Conservation (phyloP, 2,113 vertebrate genomes). For the Malurus alboscapulatus region DNA sequence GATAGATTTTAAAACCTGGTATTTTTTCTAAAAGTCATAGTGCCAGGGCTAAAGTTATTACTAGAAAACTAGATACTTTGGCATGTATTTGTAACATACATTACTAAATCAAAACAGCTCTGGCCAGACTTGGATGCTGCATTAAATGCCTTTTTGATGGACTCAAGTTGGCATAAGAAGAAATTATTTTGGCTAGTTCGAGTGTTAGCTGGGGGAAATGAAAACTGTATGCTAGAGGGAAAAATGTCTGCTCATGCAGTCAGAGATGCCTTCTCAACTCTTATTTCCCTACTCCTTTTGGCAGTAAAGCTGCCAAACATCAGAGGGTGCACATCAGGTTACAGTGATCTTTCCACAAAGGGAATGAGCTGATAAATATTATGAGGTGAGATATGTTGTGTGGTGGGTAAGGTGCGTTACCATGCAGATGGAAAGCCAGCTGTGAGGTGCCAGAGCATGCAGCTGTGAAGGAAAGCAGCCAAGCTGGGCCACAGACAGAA, state of each 20-base stretch:
- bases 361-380: not conserved
- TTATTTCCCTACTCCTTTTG: not conserved
- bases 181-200: not conserved
- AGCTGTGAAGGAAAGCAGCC: not conserved
- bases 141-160: not conserved
- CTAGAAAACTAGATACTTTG: not conserved
- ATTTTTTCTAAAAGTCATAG: not conserved
- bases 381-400: not conserved
- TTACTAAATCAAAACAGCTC: slow-evolving; percentile 26
- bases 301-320: accelerated
- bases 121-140: not conserved
- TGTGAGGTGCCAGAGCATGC: accelerated
- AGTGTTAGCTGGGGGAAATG: not conserved
- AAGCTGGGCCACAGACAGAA: accelerated
- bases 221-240: not conserved
- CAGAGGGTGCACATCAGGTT: accelerated
- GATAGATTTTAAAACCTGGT: not conserved
- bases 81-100: not conserved
- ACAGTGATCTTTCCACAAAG: not conserved
- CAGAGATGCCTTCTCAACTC: not conserved
- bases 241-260: not conserved
- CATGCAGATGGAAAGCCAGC: not conserved
- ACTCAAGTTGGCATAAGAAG: not conserved
- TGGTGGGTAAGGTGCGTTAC: accelerated
- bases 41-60: not conserved